phyloP scores from a whole-genome alignment of 2,797 vertebrate genomes.

The Hozukius guyotensis region DNA sequence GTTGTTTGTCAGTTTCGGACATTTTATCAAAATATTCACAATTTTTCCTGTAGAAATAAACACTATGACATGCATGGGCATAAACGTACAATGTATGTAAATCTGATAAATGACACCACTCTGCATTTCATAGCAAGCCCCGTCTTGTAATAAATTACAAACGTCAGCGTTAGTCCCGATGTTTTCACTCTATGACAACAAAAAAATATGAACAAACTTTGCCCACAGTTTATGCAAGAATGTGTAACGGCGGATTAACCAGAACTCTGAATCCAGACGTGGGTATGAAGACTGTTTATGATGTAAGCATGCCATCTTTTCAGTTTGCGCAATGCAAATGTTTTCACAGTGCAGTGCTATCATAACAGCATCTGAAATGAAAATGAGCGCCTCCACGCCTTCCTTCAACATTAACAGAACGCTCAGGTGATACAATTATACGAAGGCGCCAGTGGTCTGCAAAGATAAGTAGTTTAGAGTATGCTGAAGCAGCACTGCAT shows the following conservation, averaged over 20 bases:
- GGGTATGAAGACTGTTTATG: constrained; percentile 8
- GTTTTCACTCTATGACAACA: not conserved
- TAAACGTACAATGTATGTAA: not conserved
- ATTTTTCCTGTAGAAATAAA: not conserved
- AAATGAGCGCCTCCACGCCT: constrained; percentile 53
- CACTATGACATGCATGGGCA: not conserved
- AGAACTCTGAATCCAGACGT: not conserved
- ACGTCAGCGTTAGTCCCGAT: not conserved
- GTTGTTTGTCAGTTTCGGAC: not conserved
- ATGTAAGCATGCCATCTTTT: constrained; percentile 45
- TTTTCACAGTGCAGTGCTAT: constrained; percentile 67
- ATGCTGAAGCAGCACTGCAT: not conserved
- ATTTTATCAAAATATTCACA: constrained; percentile 8
- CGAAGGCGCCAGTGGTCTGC: constrained; percentile 42
- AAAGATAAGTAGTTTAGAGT: not conserved
- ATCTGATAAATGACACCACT: not conserved
- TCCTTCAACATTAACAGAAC: constrained; percentile 49
- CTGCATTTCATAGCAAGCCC: constrained; percentile 18
- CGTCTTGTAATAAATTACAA: constrained; percentile 16
- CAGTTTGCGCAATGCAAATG: constrained; percentile 39
- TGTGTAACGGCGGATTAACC: not conserved
- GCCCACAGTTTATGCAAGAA: not conserved
- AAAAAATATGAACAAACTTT: not conserved
- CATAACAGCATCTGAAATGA: constrained; percentile 64
- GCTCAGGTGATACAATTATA: constrained; percentile 49